Conservation (phyloP, 2,888 invertebrate genomes). For the Belgica antarctica region DNA sequence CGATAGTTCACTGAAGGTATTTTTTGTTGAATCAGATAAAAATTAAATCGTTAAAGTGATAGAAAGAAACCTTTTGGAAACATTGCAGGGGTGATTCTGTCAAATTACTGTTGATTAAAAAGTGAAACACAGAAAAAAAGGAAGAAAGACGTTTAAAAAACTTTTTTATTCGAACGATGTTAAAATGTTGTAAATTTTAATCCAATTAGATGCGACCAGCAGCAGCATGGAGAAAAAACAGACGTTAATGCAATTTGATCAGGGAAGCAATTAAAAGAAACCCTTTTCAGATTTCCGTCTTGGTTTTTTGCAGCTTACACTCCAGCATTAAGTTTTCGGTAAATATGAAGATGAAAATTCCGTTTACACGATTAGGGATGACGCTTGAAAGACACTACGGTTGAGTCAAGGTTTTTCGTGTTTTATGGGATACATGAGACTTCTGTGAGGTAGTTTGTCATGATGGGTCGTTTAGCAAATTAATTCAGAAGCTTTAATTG, state of each 20-base stretch:
- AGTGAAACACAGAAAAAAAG: not conserved
- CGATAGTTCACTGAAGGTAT: not conserved
- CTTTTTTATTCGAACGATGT: not conserved
- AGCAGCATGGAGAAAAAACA: constrained; percentile 18
- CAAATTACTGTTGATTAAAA: not conserved
- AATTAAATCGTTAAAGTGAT: not conserved
- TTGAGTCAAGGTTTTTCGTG: too few relatives aligned
- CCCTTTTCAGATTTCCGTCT: constrained; percentile 41
- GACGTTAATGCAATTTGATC: constrained; percentile 41
- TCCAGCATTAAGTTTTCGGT: constrained; percentile 24
- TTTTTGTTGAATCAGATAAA: constrained; percentile 9
- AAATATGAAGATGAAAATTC: not conserved
- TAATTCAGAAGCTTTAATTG: too few relatives aligned
- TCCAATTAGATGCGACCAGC: constrained; percentile 40
- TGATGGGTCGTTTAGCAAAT: too few relatives aligned
- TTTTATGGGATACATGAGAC: too few relatives aligned
- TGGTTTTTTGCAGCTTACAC: not conserved
- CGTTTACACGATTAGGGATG: not conserved
- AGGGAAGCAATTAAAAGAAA: constrained; percentile 42
- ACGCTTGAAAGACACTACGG: too few relatives aligned
- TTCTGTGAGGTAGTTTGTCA: too few relatives aligned
- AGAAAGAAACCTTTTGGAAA: not conserved
- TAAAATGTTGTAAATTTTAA: constrained; percentile 34
- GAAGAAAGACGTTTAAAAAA: not conserved
- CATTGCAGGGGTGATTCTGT: not conserved